Percentiles rank a stretch among this genome's conserved stretches.
These are phyloP conservation scores for Scopus umbretta DNA, from an alignment of 2,113 vertebrate genomes.

Conservation along the genomic window DNA sequence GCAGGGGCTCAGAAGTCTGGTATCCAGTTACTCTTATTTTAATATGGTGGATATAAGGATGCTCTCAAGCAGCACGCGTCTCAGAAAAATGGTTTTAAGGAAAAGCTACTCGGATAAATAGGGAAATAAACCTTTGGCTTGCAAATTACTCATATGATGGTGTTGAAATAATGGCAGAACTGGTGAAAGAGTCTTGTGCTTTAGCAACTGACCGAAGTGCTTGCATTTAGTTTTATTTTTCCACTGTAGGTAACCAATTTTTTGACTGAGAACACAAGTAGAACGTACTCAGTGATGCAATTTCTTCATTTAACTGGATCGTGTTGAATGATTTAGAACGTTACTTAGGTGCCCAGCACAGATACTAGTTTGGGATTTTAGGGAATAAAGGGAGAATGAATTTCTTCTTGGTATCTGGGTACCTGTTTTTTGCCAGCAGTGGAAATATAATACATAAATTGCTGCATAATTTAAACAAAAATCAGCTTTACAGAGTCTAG, in stretches of 20 bases:
- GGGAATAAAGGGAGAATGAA: background rate
- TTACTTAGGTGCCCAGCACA: background rate
- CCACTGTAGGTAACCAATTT: background rate
- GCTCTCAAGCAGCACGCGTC: background rate
- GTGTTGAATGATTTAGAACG: background rate
- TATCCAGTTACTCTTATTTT: background rate
- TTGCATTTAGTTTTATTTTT: background rate
- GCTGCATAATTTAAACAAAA: background rate
- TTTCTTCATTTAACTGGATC: background rate
- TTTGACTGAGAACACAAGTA: background rate
- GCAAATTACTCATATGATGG: constrained; percentile 14
- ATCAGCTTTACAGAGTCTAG: background rate
- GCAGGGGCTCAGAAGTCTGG: background rate
- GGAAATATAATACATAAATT: background rate
- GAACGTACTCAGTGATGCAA: background rate
- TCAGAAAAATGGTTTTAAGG: background rate
- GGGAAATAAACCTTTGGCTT: constrained; percentile 3
- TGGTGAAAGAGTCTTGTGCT: constrained; percentile 6
- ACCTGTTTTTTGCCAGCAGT: background rate
- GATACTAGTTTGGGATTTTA: background rate
- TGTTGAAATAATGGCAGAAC: constrained; percentile 36
- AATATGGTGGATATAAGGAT: background rate
- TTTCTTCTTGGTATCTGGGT: background rate
- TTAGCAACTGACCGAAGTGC: background rate
- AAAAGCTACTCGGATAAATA: background rate